Conservation (phyloP, 2,888 invertebrate species). For the Oscheius onirici region DNA sequence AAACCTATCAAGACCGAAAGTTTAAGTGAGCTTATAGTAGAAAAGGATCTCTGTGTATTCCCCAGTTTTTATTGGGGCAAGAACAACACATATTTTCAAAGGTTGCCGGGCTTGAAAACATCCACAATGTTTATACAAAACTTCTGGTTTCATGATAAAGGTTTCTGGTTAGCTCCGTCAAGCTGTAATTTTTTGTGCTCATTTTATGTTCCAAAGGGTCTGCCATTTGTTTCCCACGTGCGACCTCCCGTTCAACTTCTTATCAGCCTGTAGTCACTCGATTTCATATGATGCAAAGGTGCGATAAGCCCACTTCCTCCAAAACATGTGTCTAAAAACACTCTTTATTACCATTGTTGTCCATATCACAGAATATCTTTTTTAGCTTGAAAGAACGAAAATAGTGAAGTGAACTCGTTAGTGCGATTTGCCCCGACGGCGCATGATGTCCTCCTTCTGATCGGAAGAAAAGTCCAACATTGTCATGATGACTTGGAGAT, state of each 20-base stretch:
- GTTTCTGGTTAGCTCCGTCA: too few species aligned
- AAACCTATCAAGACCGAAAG: too few species aligned
- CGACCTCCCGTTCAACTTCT: neutral
- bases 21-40: too few species aligned
- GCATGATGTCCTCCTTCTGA: slow-evolving; percentile 65
- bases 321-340: neutral
- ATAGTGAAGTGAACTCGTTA: slow-evolving; percentile 15
- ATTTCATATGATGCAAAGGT: slow-evolving; percentile 25
- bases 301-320: slow-evolving; percentile 13
- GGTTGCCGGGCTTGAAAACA: too few species aligned
- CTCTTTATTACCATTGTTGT: neutral
- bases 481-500: slow-evolving; percentile 88
- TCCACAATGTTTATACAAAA: too few species aligned
- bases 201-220: too few species aligned
- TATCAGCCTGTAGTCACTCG: neutral
- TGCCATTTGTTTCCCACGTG: slow-evolving; percentile 2
- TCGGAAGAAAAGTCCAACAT: slow-evolving; percentile 77
- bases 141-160: too few species aligned
- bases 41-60: too few species aligned
- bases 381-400: neutral
- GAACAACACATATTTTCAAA: too few species aligned
- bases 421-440: slow-evolving; percentile 27
- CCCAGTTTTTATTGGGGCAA: too few species aligned
- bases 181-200: too few species aligned
- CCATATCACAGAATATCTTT: slow-evolving; percentile 6